Evolutionary conservation across 2,113 vertebrate genomes (phyloP).

Genomic region (Anguilla japonica): DNA sequence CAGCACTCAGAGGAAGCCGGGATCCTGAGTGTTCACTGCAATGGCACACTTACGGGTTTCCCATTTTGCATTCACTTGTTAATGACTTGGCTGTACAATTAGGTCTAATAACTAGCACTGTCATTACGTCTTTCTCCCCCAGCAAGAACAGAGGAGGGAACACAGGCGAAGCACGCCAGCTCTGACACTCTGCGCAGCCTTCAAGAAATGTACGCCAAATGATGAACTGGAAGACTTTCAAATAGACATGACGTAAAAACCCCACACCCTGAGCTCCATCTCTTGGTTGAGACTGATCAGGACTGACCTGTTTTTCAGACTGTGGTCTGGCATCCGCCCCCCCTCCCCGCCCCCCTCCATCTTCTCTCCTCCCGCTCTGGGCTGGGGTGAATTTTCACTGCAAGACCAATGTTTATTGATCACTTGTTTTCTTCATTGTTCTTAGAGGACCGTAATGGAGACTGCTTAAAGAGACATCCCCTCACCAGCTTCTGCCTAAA

Average conservation of each 20-base stretch:
- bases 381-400: background rate
- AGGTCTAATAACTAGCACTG: background rate
- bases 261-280: background rate
- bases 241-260: background rate
- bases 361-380: background rate
- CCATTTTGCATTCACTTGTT: background rate
- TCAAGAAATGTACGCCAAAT: background rate
- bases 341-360: background rate
- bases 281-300: background rate
- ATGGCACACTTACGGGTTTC: background rate
- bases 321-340: background rate
- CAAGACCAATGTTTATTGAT: background rate
- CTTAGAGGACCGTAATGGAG: background rate
- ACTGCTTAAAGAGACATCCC: background rate
- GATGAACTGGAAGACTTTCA: background rate
- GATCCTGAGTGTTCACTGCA: background rate
- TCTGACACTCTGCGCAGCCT: background rate
- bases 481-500: background rate
- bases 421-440: background rate
- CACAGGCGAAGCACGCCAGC: background rate
- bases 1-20: constrained; percentile 1
- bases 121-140: background rate
- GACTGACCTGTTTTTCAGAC: background rate
- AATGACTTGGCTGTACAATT: background rate
- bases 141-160: background rate